Percentiles rank a stretch among this genome's conserved stretches.
Conservation (phyloP, 2,888 invertebrate genomes). For the Heteropelma amictum region DNA sequence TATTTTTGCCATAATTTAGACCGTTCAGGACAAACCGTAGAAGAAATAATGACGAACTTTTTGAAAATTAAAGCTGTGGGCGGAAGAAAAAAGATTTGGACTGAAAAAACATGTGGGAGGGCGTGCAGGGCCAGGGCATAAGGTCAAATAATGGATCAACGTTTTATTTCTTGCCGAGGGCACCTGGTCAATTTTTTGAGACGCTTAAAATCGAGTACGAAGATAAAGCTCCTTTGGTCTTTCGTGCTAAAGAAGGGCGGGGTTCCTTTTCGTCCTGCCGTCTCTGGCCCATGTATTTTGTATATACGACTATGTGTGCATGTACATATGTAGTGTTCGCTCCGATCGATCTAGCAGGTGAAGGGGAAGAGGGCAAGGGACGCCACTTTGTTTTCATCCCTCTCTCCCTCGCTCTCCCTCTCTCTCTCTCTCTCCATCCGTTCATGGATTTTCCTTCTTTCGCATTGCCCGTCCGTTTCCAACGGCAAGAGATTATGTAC, state of each 20-base stretch:
- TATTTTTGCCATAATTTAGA: too few relatives aligned
- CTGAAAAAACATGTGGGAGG: neutral
- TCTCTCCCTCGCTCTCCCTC: slow-evolving; percentile 1
- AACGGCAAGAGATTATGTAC: slow-evolving; percentile 28
- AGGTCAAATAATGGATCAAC: slow-evolving; percentile 3
- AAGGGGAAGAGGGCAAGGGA: slow-evolving; percentile 27
- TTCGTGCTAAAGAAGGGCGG: slow-evolving; percentile 1
- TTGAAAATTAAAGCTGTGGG: too few relatives aligned
- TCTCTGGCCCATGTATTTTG: neutral
- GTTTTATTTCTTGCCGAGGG: neutral
- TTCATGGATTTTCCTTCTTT: neutral
- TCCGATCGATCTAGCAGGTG: slow-evolving; percentile 50
- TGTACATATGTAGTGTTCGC: neutral
- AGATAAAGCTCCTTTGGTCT: slow-evolving; percentile 10
- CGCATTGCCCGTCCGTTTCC: slow-evolving; percentile 5
- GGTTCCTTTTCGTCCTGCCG: neutral
- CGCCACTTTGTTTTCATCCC: slow-evolving; percentile 14
- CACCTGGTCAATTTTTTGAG: slow-evolving; percentile 29
- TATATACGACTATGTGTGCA: neutral
- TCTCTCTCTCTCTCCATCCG: neutral
- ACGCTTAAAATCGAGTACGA: neutral
- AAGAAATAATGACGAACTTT: too few relatives aligned
- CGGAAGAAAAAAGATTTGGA: too few relatives aligned
- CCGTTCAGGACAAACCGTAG: too few relatives aligned
- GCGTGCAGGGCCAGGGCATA: neutral